Percentiles rank a stretch among this genome's conserved stretches.
phyloP scores from a whole-genome alignment of 2,888 invertebrate species.

The Zaprionus obscuricornis region DNA sequence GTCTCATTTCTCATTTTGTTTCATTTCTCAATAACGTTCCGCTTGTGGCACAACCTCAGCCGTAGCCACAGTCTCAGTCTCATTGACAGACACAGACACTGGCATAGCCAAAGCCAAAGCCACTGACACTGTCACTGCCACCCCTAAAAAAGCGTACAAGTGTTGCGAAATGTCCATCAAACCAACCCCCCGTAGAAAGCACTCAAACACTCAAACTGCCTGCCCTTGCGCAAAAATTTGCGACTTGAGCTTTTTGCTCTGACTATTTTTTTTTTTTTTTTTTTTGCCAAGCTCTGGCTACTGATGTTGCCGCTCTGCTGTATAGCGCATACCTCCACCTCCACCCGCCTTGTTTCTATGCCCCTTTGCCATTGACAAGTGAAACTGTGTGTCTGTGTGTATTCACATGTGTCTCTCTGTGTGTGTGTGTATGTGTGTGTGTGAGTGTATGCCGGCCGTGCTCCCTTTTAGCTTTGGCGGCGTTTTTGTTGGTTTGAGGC shows the following conservation, averaged over 20 bases:
- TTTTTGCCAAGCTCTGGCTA: not conserved
- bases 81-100: not conserved
- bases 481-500: constrained; percentile 68
- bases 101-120: too few species aligned
- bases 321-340: too few species aligned
- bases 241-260: constrained; percentile 71
- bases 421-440: constrained; percentile 23
- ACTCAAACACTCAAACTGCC: constrained; percentile 53
- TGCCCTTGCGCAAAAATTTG: constrained; percentile 76
- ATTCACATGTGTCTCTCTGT: constrained; percentile 1
- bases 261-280: constrained; percentile 28
- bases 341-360: too few species aligned
- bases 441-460: constrained; percentile 73
- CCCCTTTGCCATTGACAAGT: constrained; percentile 8
- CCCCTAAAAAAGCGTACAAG: constrained; percentile 68
- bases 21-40: constrained; percentile 8
- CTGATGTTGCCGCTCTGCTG: too few species aligned
- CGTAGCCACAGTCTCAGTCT: too few species aligned
- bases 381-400: constrained; percentile 38
- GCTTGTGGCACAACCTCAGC: constrained; percentile 21
- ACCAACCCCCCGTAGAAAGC: constrained; percentile 46
- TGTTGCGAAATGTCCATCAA: constrained; percentile 69
- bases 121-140: constrained; percentile 56
- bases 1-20: constrained; percentile 10
- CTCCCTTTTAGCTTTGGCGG: constrained; percentile 42